These are phyloP conservation scores for Drusus annulatus DNA, from an alignment of 1,140 invertebrate genomes.

Conservation along the genomic window DNA sequence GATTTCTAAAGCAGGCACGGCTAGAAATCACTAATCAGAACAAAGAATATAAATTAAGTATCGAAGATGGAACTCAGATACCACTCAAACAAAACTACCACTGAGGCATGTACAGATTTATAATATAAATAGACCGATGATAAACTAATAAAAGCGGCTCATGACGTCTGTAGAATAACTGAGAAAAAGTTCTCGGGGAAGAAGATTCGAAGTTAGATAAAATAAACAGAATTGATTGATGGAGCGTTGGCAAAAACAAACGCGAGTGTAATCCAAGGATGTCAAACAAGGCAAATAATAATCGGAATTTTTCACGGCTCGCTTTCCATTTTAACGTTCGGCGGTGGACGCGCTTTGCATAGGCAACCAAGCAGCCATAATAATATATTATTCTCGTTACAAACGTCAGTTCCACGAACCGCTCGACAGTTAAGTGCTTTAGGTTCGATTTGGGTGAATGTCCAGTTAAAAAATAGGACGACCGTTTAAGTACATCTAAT, in stretches of 20 bases:
- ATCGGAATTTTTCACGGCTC: slow-evolving; percentile 44
- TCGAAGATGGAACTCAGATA: no score
- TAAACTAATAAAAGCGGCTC: neutral
- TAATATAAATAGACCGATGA: no score
- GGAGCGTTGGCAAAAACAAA: slow-evolving; percentile 31
- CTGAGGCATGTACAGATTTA: no score
- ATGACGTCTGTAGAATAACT: neutral
- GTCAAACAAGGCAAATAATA: slow-evolving; percentile 38
- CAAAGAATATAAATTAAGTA: neutral
- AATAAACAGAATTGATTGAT: slow-evolving; percentile 7
- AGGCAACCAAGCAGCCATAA: slow-evolving; percentile 1
- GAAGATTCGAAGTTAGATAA: neutral
- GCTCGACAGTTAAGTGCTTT: slow-evolving; percentile 30
- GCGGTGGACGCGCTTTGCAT: slow-evolving; percentile 38
- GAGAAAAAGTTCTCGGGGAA: neutral
- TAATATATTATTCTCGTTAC: neutral
- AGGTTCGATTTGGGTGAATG: slow-evolving; percentile 29
- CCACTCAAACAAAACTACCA: no score
- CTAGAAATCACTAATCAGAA: neutral
- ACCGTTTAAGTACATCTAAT: slow-evolving; percentile 25
- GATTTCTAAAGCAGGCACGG: neutral
- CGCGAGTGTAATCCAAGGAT: slow-evolving; percentile 28
- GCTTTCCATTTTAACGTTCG: slow-evolving; percentile 51
- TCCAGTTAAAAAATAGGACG: slow-evolving; percentile 36
- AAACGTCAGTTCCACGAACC: slow-evolving; percentile 42